Conservation (phyloP, 2,113 vertebrate species). For the Elachura formosa region DNA sequence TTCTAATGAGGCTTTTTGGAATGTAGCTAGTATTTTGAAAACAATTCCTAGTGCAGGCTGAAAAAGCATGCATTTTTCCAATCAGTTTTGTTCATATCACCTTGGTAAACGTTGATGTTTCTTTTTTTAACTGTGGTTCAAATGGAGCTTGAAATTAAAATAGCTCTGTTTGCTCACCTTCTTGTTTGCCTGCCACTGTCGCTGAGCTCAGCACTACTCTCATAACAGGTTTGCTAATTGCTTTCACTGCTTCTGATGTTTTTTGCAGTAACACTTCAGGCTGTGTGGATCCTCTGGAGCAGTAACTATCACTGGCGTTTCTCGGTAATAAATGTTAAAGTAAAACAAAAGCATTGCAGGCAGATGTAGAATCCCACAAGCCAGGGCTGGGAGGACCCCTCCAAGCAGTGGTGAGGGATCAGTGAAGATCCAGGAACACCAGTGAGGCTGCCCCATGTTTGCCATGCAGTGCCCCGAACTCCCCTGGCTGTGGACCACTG, state of each 20-base stretch:
- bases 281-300: background rate
- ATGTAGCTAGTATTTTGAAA: background rate
- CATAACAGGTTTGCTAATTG: background rate
- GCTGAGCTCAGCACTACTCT: constrained; percentile 15
- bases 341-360: background rate
- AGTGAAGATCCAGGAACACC: background rate
- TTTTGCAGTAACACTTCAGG: background rate
- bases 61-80: background rate
- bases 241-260: background rate
- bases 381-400: background rate
- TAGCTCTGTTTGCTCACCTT: background rate
- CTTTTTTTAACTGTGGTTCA: background rate
- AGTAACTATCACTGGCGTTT: background rate
- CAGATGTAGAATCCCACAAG: background rate
- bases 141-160: constrained; percentile 53
- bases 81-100: background rate
- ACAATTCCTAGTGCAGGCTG: background rate
- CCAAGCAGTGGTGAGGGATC: background rate
- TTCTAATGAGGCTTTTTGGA: constrained; percentile 10
- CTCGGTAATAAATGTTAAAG: background rate
- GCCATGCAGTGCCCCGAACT: background rate
- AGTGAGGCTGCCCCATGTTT: fast-evolving
- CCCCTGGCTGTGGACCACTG: background rate
- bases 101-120: background rate
- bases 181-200: background rate